These are phyloP conservation scores for Boloria selene DNA, from an alignment of 2,888 invertebrate species.

Conservation along the genomic window DNA sequence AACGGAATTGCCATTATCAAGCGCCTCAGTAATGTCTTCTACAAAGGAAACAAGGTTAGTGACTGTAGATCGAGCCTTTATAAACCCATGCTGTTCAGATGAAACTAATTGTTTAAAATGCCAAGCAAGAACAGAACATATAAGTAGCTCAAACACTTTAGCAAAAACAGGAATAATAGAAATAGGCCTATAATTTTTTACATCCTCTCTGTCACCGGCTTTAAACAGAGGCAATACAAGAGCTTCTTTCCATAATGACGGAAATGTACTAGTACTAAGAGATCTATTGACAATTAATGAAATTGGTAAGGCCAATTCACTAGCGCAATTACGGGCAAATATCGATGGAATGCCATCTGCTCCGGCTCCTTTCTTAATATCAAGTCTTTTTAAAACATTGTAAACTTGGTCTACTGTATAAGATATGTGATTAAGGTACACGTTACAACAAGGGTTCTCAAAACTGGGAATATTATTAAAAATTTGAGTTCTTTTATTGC, in stretches of 20 bases:
- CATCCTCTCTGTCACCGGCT: not conserved
- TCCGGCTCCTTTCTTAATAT: slow-evolving; percentile 24
- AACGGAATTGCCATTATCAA: no score
- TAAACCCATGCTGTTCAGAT: not conserved
- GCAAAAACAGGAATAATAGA: not conserved
- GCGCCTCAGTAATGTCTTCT: no score
- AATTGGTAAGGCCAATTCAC: no score
- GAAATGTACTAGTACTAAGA: not conserved
- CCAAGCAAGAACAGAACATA: not conserved
- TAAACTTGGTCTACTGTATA: no score
- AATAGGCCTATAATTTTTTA: not conserved
- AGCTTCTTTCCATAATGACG: not conserved
- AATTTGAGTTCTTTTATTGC: no score
- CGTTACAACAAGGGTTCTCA: no score
- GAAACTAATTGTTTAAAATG: not conserved
- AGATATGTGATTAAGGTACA: no score
- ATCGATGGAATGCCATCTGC: slow-evolving; percentile 34
- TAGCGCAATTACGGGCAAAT: slow-evolving; percentile 26
- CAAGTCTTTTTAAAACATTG: no score
- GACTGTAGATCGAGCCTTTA: not conserved
- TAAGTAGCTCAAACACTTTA: not conserved
- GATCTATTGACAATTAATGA: not conserved
- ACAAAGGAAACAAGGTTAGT: not conserved
- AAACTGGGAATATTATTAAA: no score
- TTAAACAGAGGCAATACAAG: not conserved